A percentile compares a stretch with the other conserved stretches of the same genome.
Conservation (phyloP, 2,113 vertebrate species). For the Cavia aperea region DNA sequence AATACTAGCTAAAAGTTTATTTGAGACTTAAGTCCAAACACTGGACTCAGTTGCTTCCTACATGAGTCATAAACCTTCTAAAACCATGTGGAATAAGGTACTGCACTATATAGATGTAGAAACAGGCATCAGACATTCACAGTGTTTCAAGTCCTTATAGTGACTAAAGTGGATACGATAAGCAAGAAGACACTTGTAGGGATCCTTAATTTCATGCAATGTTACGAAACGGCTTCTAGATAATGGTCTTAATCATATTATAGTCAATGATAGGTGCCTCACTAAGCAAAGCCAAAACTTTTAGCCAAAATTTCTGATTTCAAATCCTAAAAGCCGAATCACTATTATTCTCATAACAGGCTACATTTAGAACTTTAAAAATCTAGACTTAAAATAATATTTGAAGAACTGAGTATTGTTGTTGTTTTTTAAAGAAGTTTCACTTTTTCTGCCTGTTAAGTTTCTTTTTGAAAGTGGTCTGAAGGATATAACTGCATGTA, state of each 20-base stretch:
- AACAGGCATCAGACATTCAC: slow-evolving; percentile 10
- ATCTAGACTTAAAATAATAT: slow-evolving; percentile 17
- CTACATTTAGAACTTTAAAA: background rate
- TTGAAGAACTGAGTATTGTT: background rate
- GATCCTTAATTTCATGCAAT: background rate
- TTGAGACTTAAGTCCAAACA: background rate
- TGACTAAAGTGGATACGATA: background rate
- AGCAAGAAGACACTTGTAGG: background rate
- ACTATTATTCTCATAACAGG: background rate
- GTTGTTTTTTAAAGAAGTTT: background rate
- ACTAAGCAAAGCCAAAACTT: background rate
- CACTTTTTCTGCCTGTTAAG: background rate
- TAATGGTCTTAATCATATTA: background rate
- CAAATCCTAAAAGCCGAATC: background rate
- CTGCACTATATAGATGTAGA: background rate
- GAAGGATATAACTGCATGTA: too few relatives aligned
- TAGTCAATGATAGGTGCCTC: background rate
- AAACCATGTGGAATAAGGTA: background rate
- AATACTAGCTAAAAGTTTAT: background rate
- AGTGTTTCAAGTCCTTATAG: background rate
- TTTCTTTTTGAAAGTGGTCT: background rate
- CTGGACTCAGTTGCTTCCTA: background rate
- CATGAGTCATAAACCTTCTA: background rate
- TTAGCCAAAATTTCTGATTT: background rate
- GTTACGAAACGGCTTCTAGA: background rate